Evolutionary conservation across 2,113 vertebrate genomes (phyloP).

Genomic region (Paradoxurus hermaphroditus): DNA sequence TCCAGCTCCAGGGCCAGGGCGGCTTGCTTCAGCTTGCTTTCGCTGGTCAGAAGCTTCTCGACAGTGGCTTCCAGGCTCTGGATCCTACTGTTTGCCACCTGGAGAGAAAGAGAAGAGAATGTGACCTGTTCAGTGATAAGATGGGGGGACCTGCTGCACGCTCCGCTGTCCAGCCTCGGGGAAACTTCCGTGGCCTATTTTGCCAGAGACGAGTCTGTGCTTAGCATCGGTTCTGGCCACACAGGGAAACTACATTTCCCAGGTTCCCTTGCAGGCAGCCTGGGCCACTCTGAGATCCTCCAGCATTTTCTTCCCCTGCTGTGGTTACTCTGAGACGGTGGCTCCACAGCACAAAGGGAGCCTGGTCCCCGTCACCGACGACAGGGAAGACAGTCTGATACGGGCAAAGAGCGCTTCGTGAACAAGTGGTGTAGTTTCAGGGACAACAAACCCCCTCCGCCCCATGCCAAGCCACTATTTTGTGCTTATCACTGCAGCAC

Average conservation of each 20-base stretch:
- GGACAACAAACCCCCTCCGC: not conserved
- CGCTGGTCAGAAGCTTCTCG: slow-evolving; percentile 85
- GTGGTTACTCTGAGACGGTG: not conserved
- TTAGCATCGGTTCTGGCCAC: not conserved
- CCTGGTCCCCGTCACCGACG: not conserved
- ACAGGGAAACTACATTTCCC: not conserved
- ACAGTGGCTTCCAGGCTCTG: slow-evolving; percentile 89
- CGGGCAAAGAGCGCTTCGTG: accelerated
- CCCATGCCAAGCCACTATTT: too few species aligned
- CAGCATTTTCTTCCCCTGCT: not conserved
- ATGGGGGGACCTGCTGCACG: accelerated
- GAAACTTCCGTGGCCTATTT: not conserved
- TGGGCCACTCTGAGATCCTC: not conserved
- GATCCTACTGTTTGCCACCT: slow-evolving; percentile 93
- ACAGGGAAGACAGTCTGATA: not conserved
- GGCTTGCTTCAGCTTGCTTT: slow-evolving; percentile 87
- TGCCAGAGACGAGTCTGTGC: not conserved
- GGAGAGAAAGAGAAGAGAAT: not conserved
- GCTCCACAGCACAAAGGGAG: not conserved
- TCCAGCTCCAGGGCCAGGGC: slow-evolving; percentile 88
- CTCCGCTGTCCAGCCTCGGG: not conserved
- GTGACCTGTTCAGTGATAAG: not conserved
- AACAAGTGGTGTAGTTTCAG: not conserved
- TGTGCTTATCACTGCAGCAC: not conserved
- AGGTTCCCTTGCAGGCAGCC: not conserved